Conservation (phyloP, 2,797 vertebrate genomes). For the Brachymystax lenok region DNA sequence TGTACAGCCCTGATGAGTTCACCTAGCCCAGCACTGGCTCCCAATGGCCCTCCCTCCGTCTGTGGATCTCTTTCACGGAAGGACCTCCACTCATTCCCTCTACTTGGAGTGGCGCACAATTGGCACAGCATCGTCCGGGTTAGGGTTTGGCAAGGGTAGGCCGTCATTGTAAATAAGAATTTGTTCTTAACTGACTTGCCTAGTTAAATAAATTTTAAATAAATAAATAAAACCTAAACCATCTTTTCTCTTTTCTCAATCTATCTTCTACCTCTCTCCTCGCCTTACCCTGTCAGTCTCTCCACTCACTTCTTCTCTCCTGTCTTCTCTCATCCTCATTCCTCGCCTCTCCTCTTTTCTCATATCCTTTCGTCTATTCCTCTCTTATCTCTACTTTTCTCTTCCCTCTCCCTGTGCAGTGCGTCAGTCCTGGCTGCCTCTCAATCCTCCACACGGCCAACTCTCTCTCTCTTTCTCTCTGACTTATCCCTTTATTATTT, state of each 20-base stretch:
- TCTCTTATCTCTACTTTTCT: slow-evolving; percentile 1
- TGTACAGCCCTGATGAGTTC: slow-evolving; percentile 47
- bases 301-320: not conserved
- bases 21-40: slow-evolving; percentile 17
- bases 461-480: slow-evolving; percentile 7
- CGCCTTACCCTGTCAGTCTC: not conserved
- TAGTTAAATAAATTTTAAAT: too few species aligned
- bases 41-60: not conserved
- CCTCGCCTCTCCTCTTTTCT: not conserved
- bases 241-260: not conserved
- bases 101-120: too few species aligned
- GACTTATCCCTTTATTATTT: slow-evolving; percentile 1
- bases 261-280: too few species aligned
- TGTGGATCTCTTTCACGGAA: slow-evolving; percentile 21
- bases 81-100: not conserved
- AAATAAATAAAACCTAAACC: not conserved
- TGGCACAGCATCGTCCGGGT: too few species aligned
- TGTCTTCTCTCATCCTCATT: not conserved
- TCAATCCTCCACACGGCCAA: not conserved
- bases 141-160: too few species aligned
- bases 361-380: slow-evolving; percentile 3
- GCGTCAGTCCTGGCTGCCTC: not conserved
- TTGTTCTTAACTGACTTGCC: too few species aligned
- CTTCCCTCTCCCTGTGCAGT: not conserved
- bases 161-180: too few species aligned